Percentiles rank a stretch among this genome's conserved stretches.
Conservation (phyloP, 2,113 vertebrate species). For the Proteles cristata region DNA sequence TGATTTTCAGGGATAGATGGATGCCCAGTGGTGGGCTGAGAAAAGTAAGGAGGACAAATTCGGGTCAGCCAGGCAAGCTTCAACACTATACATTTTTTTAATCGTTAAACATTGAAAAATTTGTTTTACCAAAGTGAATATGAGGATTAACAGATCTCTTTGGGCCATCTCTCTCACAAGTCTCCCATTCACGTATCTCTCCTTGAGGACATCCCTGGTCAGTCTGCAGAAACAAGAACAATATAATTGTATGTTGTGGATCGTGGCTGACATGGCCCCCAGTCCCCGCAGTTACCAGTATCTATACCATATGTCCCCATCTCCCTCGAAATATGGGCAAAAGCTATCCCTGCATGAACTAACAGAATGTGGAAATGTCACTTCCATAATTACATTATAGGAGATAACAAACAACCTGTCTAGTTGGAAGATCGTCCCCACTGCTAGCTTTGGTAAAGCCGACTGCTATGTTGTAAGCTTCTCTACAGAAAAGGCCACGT, state of each 20-base stretch:
- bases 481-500: not conserved
- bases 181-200: not conserved
- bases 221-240: not conserved
- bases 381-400: too few relatives aligned
- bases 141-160: not conserved
- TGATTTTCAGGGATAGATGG: not conserved
- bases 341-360: not conserved
- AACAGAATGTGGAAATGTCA: not conserved
- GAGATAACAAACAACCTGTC: not conserved
- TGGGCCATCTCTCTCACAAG: not conserved
- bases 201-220: not conserved
- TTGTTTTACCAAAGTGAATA: not conserved
- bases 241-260: too few relatives aligned
- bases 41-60: not conserved
- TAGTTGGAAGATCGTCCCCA: not conserved
- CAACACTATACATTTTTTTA: not conserved
- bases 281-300: not conserved
- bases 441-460: not conserved
- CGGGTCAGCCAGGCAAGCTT: not conserved
- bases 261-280: not conserved
- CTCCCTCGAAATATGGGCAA: not conserved
- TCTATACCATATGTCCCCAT: rapidly evolving
- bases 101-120: not conserved
- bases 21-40: rapidly evolving
- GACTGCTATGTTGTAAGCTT: not conserved